phyloP scores from a whole-genome alignment of 2,113 vertebrate species.

The Felis chaus region DNA sequence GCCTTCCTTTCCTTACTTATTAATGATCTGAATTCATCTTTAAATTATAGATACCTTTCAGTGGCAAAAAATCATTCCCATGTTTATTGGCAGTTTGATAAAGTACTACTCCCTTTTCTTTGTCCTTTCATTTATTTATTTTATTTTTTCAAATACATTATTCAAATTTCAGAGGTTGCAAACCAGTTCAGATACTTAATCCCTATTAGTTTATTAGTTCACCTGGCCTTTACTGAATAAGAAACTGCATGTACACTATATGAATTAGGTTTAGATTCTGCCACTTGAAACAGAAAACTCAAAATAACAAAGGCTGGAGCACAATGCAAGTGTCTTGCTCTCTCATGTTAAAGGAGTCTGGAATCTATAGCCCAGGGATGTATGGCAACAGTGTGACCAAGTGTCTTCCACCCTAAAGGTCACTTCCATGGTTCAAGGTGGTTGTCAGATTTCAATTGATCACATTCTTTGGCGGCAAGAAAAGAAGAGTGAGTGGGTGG shows the following conservation, averaged over 20 bases:
- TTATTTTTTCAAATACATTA: neutral
- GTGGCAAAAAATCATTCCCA: neutral
- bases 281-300: neutral
- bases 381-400: neutral
- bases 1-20: neutral
- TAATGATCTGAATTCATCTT: constrained; percentile 29
- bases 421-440: neutral
- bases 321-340: neutral
- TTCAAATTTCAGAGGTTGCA: constrained; percentile 6
- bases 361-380: neutral
- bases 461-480: neutral
- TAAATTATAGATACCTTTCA: neutral
- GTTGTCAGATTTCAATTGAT: neutral
- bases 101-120: constrained; percentile 6
- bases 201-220: neutral
- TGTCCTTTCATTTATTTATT: neutral
- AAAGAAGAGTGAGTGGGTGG: neutral
- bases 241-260: neutral
- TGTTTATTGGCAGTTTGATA: neutral
- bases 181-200: constrained; percentile 31
- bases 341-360: neutral
- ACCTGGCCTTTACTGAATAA: neutral
- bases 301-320: neutral
- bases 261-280: neutral
- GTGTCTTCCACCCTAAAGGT: neutral